phyloP scores from a whole-genome alignment of 2,113 vertebrate genomes.

The Eretmodus cyanostictus region DNA sequence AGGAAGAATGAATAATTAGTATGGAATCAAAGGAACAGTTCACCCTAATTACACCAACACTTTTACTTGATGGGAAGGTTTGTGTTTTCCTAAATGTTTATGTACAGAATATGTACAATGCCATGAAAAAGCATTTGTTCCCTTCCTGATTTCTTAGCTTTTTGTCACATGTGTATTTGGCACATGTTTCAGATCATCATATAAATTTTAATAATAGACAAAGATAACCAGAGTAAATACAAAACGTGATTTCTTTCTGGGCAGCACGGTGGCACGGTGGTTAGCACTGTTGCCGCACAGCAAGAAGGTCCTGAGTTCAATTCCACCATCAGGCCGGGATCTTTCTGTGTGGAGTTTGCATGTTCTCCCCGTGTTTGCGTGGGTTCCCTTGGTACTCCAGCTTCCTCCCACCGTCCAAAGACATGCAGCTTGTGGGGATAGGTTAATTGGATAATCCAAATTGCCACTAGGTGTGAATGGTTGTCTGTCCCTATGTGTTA shows the following conservation, averaged over 20 bases:
- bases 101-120: not conserved
- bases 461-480: too few species aligned
- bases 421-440: too few species aligned
- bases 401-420: too few species aligned
- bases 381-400: too few species aligned
- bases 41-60: not conserved
- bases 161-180: not conserved
- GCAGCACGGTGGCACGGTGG: too few species aligned
- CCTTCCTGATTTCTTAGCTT: not conserved
- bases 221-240: not conserved
- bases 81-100: accelerated
- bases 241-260: accelerated
- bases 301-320: too few species aligned
- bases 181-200: not conserved
- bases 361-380: too few species aligned
- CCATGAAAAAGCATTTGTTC: not conserved
- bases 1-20: accelerated
- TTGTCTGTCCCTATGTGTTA: too few species aligned
- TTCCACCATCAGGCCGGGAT: too few species aligned
- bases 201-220: not conserved
- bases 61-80: not conserved
- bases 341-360: too few species aligned
- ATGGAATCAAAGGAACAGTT: not conserved
- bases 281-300: too few species aligned
- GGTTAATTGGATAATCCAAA: too few species aligned